Conservation (phyloP, 2,797 vertebrate genomes). For the Diplodus sargus region DNA sequence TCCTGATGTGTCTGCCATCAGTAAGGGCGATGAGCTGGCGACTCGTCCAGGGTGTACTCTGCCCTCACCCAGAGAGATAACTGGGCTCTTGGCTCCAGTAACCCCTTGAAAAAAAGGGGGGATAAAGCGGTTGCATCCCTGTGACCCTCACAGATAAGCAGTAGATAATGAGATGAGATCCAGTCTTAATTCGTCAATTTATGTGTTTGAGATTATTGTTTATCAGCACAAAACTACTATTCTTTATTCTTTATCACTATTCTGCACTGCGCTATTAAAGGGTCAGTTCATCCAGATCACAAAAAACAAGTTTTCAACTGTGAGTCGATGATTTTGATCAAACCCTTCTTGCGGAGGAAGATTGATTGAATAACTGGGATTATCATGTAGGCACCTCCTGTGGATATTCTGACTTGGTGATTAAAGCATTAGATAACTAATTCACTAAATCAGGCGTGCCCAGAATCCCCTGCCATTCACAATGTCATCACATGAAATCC, state of each 20-base stretch:
- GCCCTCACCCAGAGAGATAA: too few relatives aligned
- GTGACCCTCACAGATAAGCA: too few relatives aligned
- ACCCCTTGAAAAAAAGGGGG: too few relatives aligned
- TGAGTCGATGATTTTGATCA: not conserved
- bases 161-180: too few relatives aligned
- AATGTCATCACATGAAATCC: not conserved
- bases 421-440: constrained; percentile 26
- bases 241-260: too few relatives aligned
- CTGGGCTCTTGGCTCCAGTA: too few relatives aligned
- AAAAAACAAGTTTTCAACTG: not conserved
- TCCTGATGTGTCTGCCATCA: too few relatives aligned
- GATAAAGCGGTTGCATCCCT: too few relatives aligned
- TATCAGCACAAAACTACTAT: not conserved
- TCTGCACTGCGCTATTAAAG: not conserved
- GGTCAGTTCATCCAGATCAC: not conserved
- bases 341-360: not conserved
- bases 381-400: not conserved
- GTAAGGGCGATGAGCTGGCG: too few relatives aligned
- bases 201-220: not conserved
- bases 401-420: not conserved
- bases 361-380: not conserved
- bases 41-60: too few relatives aligned
- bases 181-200: not conserved
- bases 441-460: constrained; percentile 11
- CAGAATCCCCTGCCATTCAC: constrained; percentile 13